Conservation (phyloP, 2,113 vertebrate genomes). For the cattle (Bos taurus) region ARS-UCD2.0 NC_037349.1:59486001-59486500, state of each 20-base stretch:
- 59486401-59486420: not conserved
- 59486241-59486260: not conserved
- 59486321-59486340: not conserved
- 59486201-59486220: not conserved
- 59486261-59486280: not conserved
- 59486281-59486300: not conserved
- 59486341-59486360: not conserved
- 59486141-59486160: not conserved
- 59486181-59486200: constrained; percentile 10
- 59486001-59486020: not conserved
- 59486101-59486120: not conserved
- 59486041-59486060: not conserved
- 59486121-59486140: not conserved
- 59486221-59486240: not conserved
- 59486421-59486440: not conserved
- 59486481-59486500: not conserved
- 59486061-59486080: not conserved
- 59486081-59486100: not conserved
- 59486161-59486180: not conserved
- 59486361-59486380: not conserved
- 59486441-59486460: not conserved
- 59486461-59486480: not conserved
- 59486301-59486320: not conserved
- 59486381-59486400: not conserved
- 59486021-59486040: not conserved